Evolutionary conservation across 2,113 vertebrate genomes (phyloP), one percentile per base, ranked within the genome.

Genomic region (Hypomesus transpacificus): DNA sequence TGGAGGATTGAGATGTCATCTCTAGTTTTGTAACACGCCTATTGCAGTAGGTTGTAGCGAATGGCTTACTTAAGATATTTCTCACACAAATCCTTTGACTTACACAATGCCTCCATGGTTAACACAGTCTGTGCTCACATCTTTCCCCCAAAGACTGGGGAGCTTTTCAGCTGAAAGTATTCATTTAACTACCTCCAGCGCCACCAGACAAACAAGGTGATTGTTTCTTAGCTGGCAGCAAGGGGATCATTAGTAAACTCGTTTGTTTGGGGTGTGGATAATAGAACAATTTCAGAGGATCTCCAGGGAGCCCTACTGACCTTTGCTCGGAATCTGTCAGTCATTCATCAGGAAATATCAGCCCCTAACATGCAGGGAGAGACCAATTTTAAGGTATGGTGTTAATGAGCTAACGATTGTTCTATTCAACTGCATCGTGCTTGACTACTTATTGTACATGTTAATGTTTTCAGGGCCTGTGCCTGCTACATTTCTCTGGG

Each of bases 341-440:
- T 96, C 94, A 96, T 99, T 94, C 95, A 98, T 98, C 96, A 97
- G 92, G 95, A 98, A 94, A 95, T 98, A 95, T 97, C 95, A 92
- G 88, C 94, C 88, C 92, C 93, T 91, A 94, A 96, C 92, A 95
- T 93, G 92, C 94, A 95, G 91, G 95, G 92, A 92, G 92, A 95
- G 93, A 97, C 91, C 92, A 97, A 98, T 96, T 98, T 99, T 93
- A 96, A 98, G 96, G 95, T 95, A 94, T 90, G 88, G 75, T 92
- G 93, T 94, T 95, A 95, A 97, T 93, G 94, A 93, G 92, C 92
- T 96, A 96, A 96, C 91, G 92, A 96, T 95, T 92, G 89, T 67
- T 74, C 56, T 73, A 20, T 54, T 82, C 52, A 76, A 85, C 72
- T 82, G 24, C 74, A 66, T 77, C 50, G 70, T 78, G 57, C 56